A percentile compares a stretch with the other conserved stretches of the same genome.
phyloP scores from a whole-genome alignment of 2,113 vertebrate species.

The Plotosus lineatus region DNA sequence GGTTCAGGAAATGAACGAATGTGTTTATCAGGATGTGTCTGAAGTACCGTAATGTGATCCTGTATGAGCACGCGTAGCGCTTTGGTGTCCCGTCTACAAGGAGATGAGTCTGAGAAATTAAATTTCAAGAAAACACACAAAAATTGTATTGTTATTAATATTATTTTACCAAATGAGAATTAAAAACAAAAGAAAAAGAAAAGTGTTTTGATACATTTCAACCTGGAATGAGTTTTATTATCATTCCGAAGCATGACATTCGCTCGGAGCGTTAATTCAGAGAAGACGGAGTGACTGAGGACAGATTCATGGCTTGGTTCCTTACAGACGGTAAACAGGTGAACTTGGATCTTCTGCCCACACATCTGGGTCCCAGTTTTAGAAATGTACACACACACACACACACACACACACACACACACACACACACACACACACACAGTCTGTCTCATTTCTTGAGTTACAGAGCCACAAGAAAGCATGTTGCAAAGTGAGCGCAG shows the following conservation, averaged over 20 bases:
- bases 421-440: constrained; percentile 10
- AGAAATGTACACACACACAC: constrained; percentile 1
- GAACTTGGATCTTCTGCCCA: constrained; percentile 34
- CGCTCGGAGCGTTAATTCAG: neutral
- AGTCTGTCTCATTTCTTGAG: constrained; percentile 7
- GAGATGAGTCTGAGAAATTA: neutral
- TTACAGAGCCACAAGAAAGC: constrained; percentile 17
- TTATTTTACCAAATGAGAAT: neutral
- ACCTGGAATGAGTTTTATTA: neutral
- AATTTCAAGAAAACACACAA: neutral
- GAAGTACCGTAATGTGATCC: too few relatives aligned
- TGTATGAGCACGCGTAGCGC: too few relatives aligned
- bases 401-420: constrained; percentile 23
- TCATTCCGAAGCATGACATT: neutral
- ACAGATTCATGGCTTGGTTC: constrained; percentile 45
- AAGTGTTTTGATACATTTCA: neutral
- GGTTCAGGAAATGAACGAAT: too few relatives aligned
- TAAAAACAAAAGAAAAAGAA: neutral
- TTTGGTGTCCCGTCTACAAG: too few relatives aligned
- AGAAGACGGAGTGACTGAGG: neutral
- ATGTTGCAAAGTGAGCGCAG: neutral
- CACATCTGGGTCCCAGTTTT: constrained; percentile 44
- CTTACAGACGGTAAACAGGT: constrained; percentile 43
- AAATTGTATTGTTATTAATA: neutral
- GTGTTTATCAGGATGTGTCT: too few relatives aligned